phyloP scores from a whole-genome alignment of 53 echinoderm and acorn worm species.

The Temnopleurus reevesii region DNA sequence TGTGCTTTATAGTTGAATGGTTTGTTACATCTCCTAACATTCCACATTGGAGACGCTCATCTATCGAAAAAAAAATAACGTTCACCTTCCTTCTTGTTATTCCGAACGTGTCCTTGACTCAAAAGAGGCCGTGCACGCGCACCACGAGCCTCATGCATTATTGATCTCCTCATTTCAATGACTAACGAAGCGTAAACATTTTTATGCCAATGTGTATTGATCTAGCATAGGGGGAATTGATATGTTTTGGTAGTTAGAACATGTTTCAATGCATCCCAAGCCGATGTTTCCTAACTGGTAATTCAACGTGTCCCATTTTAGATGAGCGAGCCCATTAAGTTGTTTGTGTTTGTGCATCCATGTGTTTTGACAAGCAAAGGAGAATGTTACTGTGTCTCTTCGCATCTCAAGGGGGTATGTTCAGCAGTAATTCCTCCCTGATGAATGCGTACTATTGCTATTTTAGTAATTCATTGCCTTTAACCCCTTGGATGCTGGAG shows the following conservation, averaged over 20 bases:
- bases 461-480: neutral
- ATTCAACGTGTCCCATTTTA: neutral
- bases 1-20: neutral
- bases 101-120: neutral
- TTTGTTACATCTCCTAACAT: neutral
- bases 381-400: neutral
- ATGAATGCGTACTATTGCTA: neutral
- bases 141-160: neutral
- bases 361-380: neutral
- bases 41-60: neutral
- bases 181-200: constrained; percentile 26
- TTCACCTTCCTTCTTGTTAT: constrained; percentile 3
- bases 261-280: constrained; percentile 14
- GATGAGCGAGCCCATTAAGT: neutral
- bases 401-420: neutral
- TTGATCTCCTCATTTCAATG: constrained; percentile 11
- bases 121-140: neutral
- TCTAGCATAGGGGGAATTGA: constrained; percentile 12
- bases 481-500: no score
- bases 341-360: neutral
- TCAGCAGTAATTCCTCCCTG: neutral
- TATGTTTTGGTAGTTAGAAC: neutral
- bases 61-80: neutral
- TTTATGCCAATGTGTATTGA: constrained; percentile 19
- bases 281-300: neutral